These are phyloP conservation scores for Lophius piscatorius DNA, from an alignment of 2,113 vertebrate species.

Conservation along the genomic window DNA sequence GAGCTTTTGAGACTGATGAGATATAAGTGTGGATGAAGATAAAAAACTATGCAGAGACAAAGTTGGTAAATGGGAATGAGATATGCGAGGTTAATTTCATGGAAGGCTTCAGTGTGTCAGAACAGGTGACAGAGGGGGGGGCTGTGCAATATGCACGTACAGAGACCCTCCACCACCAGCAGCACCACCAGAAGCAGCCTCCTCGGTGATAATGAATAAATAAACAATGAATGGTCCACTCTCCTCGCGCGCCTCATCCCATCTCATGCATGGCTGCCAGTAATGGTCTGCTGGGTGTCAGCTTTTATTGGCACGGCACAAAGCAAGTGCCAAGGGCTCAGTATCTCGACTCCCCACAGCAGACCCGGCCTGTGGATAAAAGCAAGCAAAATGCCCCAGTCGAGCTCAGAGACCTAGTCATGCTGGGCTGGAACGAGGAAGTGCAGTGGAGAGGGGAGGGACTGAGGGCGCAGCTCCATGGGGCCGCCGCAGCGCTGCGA, in stretches of 20 bases:
- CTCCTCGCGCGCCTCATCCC: constrained; percentile 79
- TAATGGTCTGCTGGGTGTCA: constrained; percentile 83
- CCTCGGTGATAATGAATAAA: constrained; percentile 80
- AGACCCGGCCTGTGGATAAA: constrained; percentile 82
- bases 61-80: constrained; percentile 38
- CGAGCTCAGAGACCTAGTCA: constrained; percentile 79
- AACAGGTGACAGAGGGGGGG: constrained; percentile 74
- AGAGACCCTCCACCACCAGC: constrained; percentile 26
- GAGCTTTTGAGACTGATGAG: too few species aligned
- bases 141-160: constrained; percentile 63
- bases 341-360: constrained; percentile 74
- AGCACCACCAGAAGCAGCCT: constrained; percentile 41
- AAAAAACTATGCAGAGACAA: constrained; percentile 17
- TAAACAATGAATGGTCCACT: constrained; percentile 82
- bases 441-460: constrained; percentile 89
- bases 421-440: constrained; percentile 93
- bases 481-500: constrained; percentile 82
- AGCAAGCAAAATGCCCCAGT: constrained; percentile 81
- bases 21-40: constrained; percentile 1
- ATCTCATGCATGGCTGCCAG: constrained; percentile 87
- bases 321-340: constrained; percentile 79
- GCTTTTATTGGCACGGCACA: constrained; percentile 84
- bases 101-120: constrained; percentile 62
- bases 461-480: constrained; percentile 84
- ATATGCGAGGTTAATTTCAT: constrained; percentile 63